Base-by-base conservation (phyloP, 2,888 invertebrate genomes). In the Tryphoninae sp. region DNA sequence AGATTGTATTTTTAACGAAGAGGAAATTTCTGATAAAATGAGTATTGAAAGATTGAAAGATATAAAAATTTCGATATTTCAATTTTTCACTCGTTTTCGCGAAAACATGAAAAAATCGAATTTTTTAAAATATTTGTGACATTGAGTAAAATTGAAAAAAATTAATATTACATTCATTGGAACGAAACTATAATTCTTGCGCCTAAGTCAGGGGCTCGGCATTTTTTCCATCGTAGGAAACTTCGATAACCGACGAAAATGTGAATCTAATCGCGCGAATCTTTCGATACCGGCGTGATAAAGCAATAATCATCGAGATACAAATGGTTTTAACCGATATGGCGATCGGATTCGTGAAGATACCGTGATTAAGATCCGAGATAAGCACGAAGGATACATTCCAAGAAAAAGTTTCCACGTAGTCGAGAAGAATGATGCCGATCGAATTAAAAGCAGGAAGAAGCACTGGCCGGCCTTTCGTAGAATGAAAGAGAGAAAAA, bases 371-470 rank as follows among this genome's bases (percentile, higher is more conserved):
- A 45, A 9, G 45, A 45, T 13, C 11, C 45, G 45, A 45, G 45
- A 45, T 45, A 45, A 33, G 33, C 33, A 45, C 45, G 45, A 45
- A 13, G 13, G 45, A 11, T 7, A 45, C 13, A 13, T 45, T 13
- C 9, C 13, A 13, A 13, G 45, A 45, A 11, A 45, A 45, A 45
- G 45, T 45, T 45, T 45, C 45, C 45, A 45, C 13, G 11, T 13
- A 45, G 45, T 13, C 45, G 9, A 9, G 45, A 45, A 45, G 45
- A 45, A 45, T 45, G 11, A 45, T 45, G 11, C 9, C 45, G 9
- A 3, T 45, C 45, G 13, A 45, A 45, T 45, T 53, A 22, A 51
- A 51, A 62, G 62, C 33, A 51, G 73, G 40, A 62, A 42, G 40
- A 22, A 53, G 22, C 45, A 45, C 45, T 45, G 19, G 16, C 16